Evolutionary conservation across 2,888 invertebrate species (phyloP).

Genomic region (Girardia tigrina): DNA sequence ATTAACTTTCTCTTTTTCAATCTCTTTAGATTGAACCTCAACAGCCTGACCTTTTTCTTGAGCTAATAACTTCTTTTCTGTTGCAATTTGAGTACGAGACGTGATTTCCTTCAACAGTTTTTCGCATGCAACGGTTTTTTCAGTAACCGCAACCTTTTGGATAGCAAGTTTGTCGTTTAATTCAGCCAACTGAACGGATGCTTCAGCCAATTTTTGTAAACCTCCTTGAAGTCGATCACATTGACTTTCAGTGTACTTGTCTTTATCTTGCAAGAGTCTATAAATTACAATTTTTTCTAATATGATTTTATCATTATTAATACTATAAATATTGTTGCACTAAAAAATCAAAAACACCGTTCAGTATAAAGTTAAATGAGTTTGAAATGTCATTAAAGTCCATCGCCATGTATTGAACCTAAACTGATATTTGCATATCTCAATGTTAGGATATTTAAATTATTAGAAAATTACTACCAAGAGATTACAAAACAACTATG

Average conservation of each 20-base stretch:
- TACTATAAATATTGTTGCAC: too few species aligned
- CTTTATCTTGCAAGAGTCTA: slow-evolving; percentile 60
- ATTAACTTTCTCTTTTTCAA: slow-evolving; percentile 65
- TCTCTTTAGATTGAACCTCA: slow-evolving; percentile 65
- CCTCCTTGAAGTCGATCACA: slow-evolving; percentile 62
- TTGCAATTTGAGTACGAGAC: slow-evolving; percentile 55
- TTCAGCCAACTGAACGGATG: slow-evolving; percentile 65
- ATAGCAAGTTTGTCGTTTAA: slow-evolving; percentile 66
- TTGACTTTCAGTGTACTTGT: slow-evolving; percentile 53
- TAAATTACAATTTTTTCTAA: neutral
- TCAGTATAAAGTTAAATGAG: too few species aligned
- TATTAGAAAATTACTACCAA: too few species aligned
- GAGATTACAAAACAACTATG: too few species aligned
- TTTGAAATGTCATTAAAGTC: too few species aligned
- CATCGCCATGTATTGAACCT: too few species aligned
- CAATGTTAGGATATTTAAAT: too few species aligned
- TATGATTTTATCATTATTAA: neutral
- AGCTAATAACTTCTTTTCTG: slow-evolving; percentile 65
- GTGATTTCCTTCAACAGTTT: slow-evolving; percentile 64
- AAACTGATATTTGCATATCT: too few species aligned
- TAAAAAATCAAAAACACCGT: too few species aligned
- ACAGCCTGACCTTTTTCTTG: slow-evolving; percentile 68
- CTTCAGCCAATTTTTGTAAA: slow-evolving; percentile 70
- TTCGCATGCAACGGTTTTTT: slow-evolving; percentile 70
- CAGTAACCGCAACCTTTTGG: slow-evolving; percentile 67